phyloP scores from a whole-genome alignment of 2,113 vertebrate genomes.

The Menura novaehollandiae region DNA sequence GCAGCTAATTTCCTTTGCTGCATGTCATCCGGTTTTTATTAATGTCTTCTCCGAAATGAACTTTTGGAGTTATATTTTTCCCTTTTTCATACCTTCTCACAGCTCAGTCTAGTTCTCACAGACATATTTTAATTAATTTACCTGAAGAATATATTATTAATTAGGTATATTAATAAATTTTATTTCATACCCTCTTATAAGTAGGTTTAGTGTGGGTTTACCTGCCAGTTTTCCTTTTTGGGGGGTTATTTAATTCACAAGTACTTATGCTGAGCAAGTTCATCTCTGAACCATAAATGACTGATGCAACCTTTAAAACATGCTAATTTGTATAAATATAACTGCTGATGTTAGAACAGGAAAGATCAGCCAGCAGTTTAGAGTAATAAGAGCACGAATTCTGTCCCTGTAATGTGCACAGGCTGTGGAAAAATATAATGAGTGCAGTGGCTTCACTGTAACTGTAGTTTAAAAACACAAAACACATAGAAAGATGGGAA shows the following conservation, averaged over 20 bases:
- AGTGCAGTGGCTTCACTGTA: neutral
- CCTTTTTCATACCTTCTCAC: neutral
- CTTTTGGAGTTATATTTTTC: neutral
- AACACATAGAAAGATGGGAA: neutral
- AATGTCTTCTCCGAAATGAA: neutral
- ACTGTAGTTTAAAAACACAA: neutral
- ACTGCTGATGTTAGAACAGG: neutral
- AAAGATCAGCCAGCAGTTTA: neutral
- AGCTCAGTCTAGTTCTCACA: neutral
- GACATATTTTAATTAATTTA: neutral
- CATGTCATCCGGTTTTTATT: neutral
- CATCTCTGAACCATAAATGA: neutral
- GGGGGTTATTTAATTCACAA: neutral
- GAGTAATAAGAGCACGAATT: neutral
- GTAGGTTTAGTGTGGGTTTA: neutral
- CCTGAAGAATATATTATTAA: neutral
- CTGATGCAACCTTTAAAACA: neutral
- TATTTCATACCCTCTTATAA: neutral
- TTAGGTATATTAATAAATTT: neutral
- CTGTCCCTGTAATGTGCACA: neutral
- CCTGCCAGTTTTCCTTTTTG: neutral
- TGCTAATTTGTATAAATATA: neutral
- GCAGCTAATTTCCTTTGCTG: slow-evolving; percentile 42
- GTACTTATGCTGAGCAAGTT: neutral
- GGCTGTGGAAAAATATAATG: neutral